phyloP scores from a whole-genome alignment of 1,140 invertebrate genomes.

The Thaumetopoea pityocampa region DNA sequence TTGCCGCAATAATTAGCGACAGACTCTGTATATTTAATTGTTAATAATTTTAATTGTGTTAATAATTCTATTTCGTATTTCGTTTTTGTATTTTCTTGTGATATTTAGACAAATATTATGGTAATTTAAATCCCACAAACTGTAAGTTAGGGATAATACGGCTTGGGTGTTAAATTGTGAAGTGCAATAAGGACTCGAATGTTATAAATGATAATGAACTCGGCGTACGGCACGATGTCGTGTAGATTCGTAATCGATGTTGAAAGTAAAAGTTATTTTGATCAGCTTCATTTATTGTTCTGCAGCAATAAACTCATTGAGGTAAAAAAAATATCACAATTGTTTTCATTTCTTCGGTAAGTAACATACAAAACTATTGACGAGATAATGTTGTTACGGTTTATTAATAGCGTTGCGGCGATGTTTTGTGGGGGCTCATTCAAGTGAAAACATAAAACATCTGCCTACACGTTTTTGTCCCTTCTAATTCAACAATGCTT shows the following conservation, averaged over 20 bases:
- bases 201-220: slow-evolving; percentile 61
- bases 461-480: slow-evolving; percentile 33
- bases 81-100: slow-evolving; percentile 74
- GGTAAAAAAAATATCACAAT: slow-evolving; percentile 47
- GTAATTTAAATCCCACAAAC: slow-evolving; percentile 66
- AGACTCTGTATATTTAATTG: slow-evolving; percentile 67
- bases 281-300: slow-evolving; percentile 75
- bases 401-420: slow-evolving; percentile 34
- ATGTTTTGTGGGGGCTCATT: slow-evolving; percentile 24
- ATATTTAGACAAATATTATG: slow-evolving; percentile 74
- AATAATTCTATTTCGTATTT: slow-evolving; percentile 71
- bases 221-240: slow-evolving; percentile 53
- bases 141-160: slow-evolving; percentile 66
- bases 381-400: slow-evolving; percentile 34
- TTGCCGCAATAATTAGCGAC: slow-evolving; percentile 35
- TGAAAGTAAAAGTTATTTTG: slow-evolving; percentile 74
- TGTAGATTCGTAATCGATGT: slow-evolving; percentile 73
- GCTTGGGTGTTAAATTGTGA: slow-evolving; percentile 50
- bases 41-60: slow-evolving; percentile 73
- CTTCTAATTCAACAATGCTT: slow-evolving; percentile 10
- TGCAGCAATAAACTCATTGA: slow-evolving; percentile 73
- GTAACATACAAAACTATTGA: slow-evolving; percentile 36
- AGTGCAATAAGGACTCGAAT: slow-evolving; percentile 66
- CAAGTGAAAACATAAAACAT: slow-evolving; percentile 34
- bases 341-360: slow-evolving; percentile 62